phyloP scores from a whole-genome alignment of 1,140 invertebrate species.

The Ctenoplectra terminalis region DNA sequence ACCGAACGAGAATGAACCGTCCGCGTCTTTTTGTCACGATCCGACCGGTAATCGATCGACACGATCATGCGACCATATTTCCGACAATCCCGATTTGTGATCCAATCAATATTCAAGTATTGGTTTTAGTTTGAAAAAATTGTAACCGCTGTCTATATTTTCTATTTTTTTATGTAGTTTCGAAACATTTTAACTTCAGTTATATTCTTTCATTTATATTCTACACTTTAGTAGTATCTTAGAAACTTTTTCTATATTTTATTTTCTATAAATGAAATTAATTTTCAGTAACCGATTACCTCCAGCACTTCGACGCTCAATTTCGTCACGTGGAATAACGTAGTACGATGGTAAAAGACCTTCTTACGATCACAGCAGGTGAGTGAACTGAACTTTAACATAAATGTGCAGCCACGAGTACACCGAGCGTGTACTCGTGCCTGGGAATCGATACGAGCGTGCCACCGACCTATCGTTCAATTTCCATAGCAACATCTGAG shows the following conservation, averaged over 20 bases:
- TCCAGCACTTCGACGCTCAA: not conserved
- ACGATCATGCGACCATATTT: not conserved
- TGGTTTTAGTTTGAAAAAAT: no score
- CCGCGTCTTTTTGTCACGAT: not conserved
- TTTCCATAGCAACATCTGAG: conserved; percentile 73
- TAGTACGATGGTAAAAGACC: not conserved
- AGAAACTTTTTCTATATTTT: not conserved
- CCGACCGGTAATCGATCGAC: not conserved
- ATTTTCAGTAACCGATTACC: no score
- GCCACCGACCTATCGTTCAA: conserved; percentile 51
- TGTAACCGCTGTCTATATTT: no score
- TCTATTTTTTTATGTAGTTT: no score
- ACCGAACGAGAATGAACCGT: not conserved
- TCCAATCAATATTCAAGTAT: not conserved
- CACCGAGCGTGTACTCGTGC: conserved; percentile 22
- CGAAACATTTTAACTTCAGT: no score
- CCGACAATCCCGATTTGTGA: not conserved
- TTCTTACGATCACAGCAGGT: conserved; percentile 24
- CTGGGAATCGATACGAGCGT: conserved; percentile 61
- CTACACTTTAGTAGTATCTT: no score
- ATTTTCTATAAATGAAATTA: not conserved
- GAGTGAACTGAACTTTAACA: conserved; percentile 57
- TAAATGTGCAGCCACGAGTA: conserved; percentile 37
- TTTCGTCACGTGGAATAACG: conserved; percentile 7
- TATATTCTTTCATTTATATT: no score